These are phyloP conservation scores for Pseudococcus viburni DNA, from an alignment of 2,888 invertebrate species.

Conservation along the genomic window DNA sequence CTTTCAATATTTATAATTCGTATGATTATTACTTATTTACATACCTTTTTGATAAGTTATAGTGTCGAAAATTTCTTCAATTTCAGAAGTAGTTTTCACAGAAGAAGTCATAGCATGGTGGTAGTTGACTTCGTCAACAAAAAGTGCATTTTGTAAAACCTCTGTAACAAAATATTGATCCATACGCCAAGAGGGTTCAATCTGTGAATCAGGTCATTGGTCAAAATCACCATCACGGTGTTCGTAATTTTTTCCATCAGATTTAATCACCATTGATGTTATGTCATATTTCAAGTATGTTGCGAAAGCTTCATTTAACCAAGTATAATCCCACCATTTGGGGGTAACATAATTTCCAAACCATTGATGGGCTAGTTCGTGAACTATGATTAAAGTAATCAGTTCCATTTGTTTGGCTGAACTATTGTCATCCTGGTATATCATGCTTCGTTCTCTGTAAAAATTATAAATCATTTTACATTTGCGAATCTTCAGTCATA, in stretches of 20 bases:
- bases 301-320: constrained; percentile 68
- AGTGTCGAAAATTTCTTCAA: constrained; percentile 77
- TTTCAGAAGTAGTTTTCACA: constrained; percentile 75
- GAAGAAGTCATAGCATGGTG: constrained; percentile 77
- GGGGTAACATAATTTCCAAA: constrained; percentile 94
- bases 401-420: constrained; percentile 72
- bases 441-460: constrained; percentile 17
- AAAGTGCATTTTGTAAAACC: constrained; percentile 72
- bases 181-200: constrained; percentile 68
- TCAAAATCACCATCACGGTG: neutral
- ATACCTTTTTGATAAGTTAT: constrained; percentile 81
- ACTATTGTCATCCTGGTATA: neutral
- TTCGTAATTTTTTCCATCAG: neutral
- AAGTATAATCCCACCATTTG: constrained; percentile 67
- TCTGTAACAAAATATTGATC: constrained; percentile 71
- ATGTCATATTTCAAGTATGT: constrained; percentile 67
- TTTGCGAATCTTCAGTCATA: too few species aligned
- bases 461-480: too few species aligned
- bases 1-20: neutral
- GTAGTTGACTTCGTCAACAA: constrained; percentile 75
- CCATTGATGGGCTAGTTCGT: constrained; percentile 97
- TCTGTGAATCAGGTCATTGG: constrained; percentile 65
- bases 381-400: constrained; percentile 88
- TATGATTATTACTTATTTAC: too few species aligned
- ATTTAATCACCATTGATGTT: constrained; percentile 61